Base-by-base conservation (phyloP, 2,888 invertebrate genomes). In the Ophion costatus region DNA sequence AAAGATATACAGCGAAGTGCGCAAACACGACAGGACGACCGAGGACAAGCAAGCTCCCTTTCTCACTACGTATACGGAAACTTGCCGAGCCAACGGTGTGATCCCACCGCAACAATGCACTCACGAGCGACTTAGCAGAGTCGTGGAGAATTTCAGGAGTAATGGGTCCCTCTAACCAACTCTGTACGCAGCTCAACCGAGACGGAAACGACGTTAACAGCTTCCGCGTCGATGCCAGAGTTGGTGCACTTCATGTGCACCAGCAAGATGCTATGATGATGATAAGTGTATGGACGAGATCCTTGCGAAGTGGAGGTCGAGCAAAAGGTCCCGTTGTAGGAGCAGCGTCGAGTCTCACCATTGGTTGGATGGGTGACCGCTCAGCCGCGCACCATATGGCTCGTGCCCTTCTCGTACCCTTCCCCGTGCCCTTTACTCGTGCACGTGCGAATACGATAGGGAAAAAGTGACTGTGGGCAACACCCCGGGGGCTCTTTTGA, bases 61-160 rank as follows among this genome's bases (percentile, higher is more conserved):
- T 57, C 57, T 71, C 20, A 11, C 20, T 11, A 20, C n/a, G 75
- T 67, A 33, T 56, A 45, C 69, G 29, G 7, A 14, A 42, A 77
- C 77, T 67, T 70, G 56, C 75, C 63, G 81, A 61, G 70, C 76
- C 76, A 76, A 76, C 75, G 63, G 76, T 81, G 81, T 74, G 70
- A 81, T 76, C 70, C 45, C 63, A 42, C 81, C 75, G 70, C 75
- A 81, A 76, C 81, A 81, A 76, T 76, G 70, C 81, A 69, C 75
- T 69, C 75, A 70, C 69, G 75, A 61, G 51, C 63, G 75, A 70
- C 75, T 67, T 69, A 81, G 38, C 38, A 70, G 22, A 76, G 81
- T 75, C 74, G 59, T 17, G 57, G 45, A 17, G 74, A 80, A 66
- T 80, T 80, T 56, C 20, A 67, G 67, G 51, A 74, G 80, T 59